phyloP scores from a whole-genome alignment of 1,140 invertebrate species.

The Coptotermes formosanus region DNA sequence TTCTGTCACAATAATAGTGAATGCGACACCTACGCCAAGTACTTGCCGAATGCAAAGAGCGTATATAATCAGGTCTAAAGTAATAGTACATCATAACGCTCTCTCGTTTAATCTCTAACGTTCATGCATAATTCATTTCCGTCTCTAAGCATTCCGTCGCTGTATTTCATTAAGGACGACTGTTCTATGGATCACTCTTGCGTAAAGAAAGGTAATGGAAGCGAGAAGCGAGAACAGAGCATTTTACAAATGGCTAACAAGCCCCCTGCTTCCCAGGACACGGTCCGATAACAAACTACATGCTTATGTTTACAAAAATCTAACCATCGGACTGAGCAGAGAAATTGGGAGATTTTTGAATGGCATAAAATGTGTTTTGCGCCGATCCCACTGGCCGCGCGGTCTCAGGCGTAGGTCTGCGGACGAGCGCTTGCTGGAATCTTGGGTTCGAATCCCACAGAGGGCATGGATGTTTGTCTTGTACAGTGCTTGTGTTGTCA shows the following conservation, averaged over 20 bases:
- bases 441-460: too few relatives aligned
- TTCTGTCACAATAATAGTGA: too few relatives aligned
- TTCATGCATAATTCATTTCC: background rate
- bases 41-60: too few relatives aligned
- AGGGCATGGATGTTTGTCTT: too few relatives aligned
- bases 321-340: background rate
- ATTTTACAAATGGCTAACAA: constrained; percentile 1
- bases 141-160: background rate
- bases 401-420: too few relatives aligned
- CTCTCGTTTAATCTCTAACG: background rate
- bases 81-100: background rate
- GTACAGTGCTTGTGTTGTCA: too few relatives aligned
- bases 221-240: background rate
- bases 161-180: background rate
- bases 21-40: too few relatives aligned
- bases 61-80: background rate
- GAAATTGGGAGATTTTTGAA: background rate
- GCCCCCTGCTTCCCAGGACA: background rate
- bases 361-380: too few relatives aligned
- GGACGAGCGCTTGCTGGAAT: too few relatives aligned
- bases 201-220: background rate
- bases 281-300: background rate
- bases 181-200: background rate
- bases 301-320: background rate
- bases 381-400: too few relatives aligned